Base-by-base conservation (phyloP, 2,888 invertebrate species). In the Plagodis pulveraria region DNA sequence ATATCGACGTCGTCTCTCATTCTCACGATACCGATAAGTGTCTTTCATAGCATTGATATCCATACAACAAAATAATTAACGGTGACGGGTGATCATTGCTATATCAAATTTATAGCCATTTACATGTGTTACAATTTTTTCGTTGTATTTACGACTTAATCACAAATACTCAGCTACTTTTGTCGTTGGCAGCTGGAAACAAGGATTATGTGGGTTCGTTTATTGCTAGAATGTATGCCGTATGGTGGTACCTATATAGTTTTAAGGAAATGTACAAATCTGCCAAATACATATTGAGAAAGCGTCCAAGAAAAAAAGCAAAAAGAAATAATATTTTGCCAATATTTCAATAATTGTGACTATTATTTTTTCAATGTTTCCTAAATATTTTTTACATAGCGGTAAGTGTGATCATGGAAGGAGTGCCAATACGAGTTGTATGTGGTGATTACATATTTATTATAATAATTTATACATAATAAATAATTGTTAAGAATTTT, bases 401-500 rank as follows among this genome's bases (percentile, higher is more conserved):
- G 61, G 68, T 62, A 62, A 72, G 73, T 73, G 73, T 73, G 64
- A 10, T 10, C 68, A 74, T 81, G 76, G 66, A 80, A 76, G 72
- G 79, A 82, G 88, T 90, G 89, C 89, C 90, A 89, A 89, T 84
- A 83, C 80, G 78, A 75, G 75, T 74, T 54, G 77, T 76, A 83
- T 84, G 82, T 87, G 81, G 83, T 86, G 80, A 85, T 74, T 82
- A 80, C 84, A 61, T 61, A 61, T 53, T 60, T 56, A 56, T 84
- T 83, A 83, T 78, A 76, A 78, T 84, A 78, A 82, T 81, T 79
- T 83, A 83, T 77, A 84, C 81, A 84, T 83, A 86, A 86, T 77
- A 85, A 73, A 79, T 83, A 84, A 72, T 83, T 86, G 80, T 85
- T 85, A 87, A 88, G 80, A 79, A 83, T 85, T 90, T 85, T 85